Evolutionary conservation across 2,797 vertebrate species (phyloP).

Genomic region (Lagodon rhomboides): DNA sequence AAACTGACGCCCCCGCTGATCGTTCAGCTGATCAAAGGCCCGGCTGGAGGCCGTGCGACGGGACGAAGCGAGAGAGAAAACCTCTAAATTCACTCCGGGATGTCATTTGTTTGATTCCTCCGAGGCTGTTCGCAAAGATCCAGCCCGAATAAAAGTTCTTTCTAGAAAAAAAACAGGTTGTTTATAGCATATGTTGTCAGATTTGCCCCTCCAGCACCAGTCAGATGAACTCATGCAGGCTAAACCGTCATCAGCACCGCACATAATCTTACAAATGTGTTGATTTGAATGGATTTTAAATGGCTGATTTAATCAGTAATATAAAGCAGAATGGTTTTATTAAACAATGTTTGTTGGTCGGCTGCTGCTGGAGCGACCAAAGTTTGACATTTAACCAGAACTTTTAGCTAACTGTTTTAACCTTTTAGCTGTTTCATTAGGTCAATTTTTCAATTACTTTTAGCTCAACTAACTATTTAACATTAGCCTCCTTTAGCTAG

Average conservation of each 20-base stretch:
- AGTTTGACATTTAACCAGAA: not conserved
- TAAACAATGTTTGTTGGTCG: not conserved
- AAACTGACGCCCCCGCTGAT: slow-evolving; percentile 3
- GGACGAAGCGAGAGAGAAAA: slow-evolving; percentile 11
- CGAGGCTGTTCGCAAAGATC: slow-evolving; percentile 9
- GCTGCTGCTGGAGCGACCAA: not conserved
- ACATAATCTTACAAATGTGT: not conserved
- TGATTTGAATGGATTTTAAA: not conserved
- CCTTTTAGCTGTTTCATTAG: not conserved
- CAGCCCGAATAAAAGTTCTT: slow-evolving; percentile 1
- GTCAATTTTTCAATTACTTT: not conserved
- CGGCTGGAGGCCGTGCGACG: slow-evolving; percentile 33
- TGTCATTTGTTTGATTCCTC: slow-evolving; percentile 10
- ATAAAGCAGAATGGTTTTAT: not conserved
- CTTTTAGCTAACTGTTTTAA: not conserved
- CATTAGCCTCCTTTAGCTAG: no score
- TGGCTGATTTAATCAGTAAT: not conserved
- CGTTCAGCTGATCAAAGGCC: slow-evolving; percentile 52
- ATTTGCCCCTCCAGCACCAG: not conserved
- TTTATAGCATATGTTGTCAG: not conserved
- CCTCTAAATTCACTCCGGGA: slow-evolving; percentile 39
- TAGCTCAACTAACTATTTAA: not conserved
- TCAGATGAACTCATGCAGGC: not conserved
- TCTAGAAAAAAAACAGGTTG: not conserved
- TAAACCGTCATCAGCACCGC: not conserved